Evolutionary conservation across 2,113 vertebrate genomes (phyloP), one percentile per base, ranked within the genome.

Genomic region (Actenoides lindsayi): DNA sequence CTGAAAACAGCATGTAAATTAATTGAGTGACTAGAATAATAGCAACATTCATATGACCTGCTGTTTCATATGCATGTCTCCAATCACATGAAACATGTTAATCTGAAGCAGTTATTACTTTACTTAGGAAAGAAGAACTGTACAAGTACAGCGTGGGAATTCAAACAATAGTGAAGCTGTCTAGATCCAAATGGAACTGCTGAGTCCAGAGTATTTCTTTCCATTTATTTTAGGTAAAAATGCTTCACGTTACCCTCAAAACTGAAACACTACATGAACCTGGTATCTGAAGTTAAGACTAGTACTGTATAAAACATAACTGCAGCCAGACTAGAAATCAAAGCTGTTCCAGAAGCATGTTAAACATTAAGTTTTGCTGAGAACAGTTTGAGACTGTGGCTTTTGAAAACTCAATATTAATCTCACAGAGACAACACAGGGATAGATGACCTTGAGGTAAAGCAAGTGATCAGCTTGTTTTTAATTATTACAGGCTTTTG

Each of bases 341-440:
- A 35, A 85, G 25, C 21, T 39, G 71, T 17, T 37, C 25, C 7
- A 77, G 63, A 74, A 94, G 16, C 50, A 59, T 27, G n/a, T 44
- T 33, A 24, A 44, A 24, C 87, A 65, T 41, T 62, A 69, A 91
- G 11, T 53, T 83, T 28, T 87, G 28, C 75, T 77, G 70, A 94
- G 70, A 91, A 53, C 19, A 57, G 59, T 74, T 90, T 54, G 87
- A 81, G 89, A 82, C 60, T 44, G 35, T 39, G 67, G 23, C 23
- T 83, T 93, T 62, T 79, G 75, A 74, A 87, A 91, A 85, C 50
- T 91, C 82, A 62, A 5, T 93, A 89, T 59, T 83, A 83, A 89
- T 68, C 42, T 94, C 39, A 44, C 9, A 4, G 33, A 84, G 33
- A 69, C 8, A 21, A 87, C 82, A 67, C n/a, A 42, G 23, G 31